A percentile compares a stretch with the other conserved stretches of the same genome.
phyloP scores from a whole-genome alignment of 2,113 vertebrate species.

The Ornithorhynchus anatinus region DNA sequence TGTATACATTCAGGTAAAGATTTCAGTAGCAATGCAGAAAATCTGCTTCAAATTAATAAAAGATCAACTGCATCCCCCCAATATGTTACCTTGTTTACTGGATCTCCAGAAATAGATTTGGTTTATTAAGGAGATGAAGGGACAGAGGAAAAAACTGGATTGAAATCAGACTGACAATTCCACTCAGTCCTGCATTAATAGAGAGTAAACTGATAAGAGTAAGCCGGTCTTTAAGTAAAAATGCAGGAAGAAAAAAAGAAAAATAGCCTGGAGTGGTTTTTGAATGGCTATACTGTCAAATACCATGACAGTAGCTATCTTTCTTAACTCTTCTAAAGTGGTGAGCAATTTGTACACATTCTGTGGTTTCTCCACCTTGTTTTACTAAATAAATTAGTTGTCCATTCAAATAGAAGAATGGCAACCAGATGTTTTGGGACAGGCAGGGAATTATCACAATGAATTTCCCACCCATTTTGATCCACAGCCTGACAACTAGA shows the following conservation, averaged over 20 bases:
- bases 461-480: neutral
- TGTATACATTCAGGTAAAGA: neutral
- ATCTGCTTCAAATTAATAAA: neutral
- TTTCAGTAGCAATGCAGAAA: neutral
- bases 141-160: neutral
- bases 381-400: constrained; percentile 1
- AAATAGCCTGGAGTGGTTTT: neutral
- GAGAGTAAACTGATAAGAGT: too few species aligned
- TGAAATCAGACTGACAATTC: neutral
- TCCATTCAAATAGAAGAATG: constrained; percentile 16
- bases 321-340: constrained; percentile 41
- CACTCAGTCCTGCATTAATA: neutral
- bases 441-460: neutral
- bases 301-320: constrained; percentile 10
- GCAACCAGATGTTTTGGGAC: neutral
- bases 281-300: constrained; percentile 18
- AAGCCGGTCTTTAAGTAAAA: neutral
- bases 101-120: neutral
- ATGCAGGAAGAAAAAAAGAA: neutral
- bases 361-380: constrained; percentile 14
- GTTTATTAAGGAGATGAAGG: neutral
- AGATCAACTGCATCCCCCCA: neutral
- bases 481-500: neutral
- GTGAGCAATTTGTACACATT: constrained; percentile 3
- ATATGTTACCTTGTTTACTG: neutral